These are phyloP conservation scores for Leptinotarsa tumamoca DNA, from an alignment of 2,888 invertebrate species.

Conservation along the genomic window DNA sequence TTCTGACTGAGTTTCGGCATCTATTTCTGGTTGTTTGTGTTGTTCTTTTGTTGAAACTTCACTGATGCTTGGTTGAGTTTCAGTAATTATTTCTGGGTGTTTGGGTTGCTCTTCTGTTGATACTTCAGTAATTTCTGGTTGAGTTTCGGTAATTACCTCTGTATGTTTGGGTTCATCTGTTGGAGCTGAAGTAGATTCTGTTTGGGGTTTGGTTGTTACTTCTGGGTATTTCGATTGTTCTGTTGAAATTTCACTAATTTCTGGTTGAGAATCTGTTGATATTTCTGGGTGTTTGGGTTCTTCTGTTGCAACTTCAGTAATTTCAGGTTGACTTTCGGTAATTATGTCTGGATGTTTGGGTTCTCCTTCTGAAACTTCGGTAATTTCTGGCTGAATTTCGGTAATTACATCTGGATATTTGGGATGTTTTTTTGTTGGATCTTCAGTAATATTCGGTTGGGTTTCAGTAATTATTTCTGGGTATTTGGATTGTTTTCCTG, in stretches of 20 bases:
- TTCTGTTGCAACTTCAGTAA: neutral
- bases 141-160: neutral
- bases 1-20: constrained; percentile 14
- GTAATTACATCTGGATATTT: neutral
- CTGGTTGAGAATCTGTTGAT: no score
- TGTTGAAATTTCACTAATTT: no score
- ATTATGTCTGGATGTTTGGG: neutral
- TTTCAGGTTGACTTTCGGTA: neutral
- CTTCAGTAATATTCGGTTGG: neutral
- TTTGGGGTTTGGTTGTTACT: neutral
- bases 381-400: no score
- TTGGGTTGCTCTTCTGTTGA: no score
- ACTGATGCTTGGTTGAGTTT: no score
- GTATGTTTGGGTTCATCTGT: neutral
- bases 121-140: neutral
- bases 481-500: neutral
- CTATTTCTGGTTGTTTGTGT: no score
- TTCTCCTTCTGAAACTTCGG: neutral
- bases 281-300: no score
- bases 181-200: no score
- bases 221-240: neutral
- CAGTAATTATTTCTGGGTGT: no score
- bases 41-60: no score
- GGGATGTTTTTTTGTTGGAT: no score
- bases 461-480: constrained; percentile 25